These are phyloP conservation scores for Orientallactaga sibirica DNA, from an alignment of 2,797 vertebrate genomes.

Conservation along the genomic window DNA sequence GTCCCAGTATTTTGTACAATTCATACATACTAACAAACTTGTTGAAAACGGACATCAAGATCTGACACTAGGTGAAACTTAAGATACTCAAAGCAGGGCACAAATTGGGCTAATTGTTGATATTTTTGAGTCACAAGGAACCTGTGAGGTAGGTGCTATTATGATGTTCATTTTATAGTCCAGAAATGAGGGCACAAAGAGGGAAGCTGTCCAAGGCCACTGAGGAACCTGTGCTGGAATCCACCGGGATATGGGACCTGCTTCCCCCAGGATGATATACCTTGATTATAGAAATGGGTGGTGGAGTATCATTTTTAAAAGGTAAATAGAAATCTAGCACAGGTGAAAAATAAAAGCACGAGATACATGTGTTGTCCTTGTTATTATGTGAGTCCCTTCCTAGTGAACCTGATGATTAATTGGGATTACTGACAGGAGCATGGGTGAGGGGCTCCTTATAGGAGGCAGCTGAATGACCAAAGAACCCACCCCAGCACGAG, in stretches of 20 bases:
- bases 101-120: neutral
- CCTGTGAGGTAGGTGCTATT: neutral
- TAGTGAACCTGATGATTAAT: no score
- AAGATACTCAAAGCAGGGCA: neutral
- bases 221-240: neutral
- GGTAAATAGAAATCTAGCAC: neutral
- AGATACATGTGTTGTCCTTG: no score
- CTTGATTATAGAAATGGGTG: neutral
- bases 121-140: slow-evolving; percentile 1
- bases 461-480: no score
- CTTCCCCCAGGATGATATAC: neutral
- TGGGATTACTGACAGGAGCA: no score
- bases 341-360: neutral
- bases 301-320: neutral
- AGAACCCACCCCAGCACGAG: no score
- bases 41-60: no score
- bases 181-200: slow-evolving; percentile 25
- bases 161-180: neutral
- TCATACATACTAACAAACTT: neutral
- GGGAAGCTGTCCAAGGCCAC: neutral
- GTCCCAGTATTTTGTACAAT: neutral
- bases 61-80: neutral
- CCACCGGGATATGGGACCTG: neutral
- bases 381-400: no score
- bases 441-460: no score